Conservation (phyloP, 2,888 invertebrate genomes). For the Chaitophorus viminalis region DNA sequence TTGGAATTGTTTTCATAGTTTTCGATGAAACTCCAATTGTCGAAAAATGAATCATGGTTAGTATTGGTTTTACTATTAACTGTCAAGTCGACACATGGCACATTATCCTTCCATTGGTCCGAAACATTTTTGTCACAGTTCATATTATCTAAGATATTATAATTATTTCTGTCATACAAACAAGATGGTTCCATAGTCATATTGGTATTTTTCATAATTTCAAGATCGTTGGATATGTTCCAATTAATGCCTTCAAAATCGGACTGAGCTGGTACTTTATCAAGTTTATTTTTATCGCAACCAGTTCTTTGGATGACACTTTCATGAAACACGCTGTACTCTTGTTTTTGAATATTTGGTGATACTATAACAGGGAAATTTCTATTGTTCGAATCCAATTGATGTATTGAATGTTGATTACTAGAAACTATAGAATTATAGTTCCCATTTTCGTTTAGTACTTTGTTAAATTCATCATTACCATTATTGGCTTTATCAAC, state of each 20-base stretch:
- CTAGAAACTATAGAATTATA: constrained; percentile 17
- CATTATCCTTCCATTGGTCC: constrained; percentile 38
- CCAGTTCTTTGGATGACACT: constrained; percentile 57
- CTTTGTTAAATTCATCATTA: constrained; percentile 24
- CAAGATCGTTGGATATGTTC: constrained; percentile 46
- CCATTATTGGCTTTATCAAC: neutral
- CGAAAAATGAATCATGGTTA: constrained; percentile 50
- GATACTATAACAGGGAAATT: constrained; percentile 59
- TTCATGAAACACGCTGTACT: constrained; percentile 53
- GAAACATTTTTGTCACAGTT: constrained; percentile 25
- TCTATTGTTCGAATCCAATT: constrained; percentile 40
- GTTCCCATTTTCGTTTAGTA: neutral
- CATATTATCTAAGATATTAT: constrained; percentile 31
- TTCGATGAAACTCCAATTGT: constrained; percentile 53
- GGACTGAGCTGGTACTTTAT: constrained; percentile 26
- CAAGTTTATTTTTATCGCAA: constrained; percentile 46
- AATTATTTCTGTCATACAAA: constrained; percentile 43
- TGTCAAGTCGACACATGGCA: constrained; percentile 25
- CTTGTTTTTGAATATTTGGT: constrained; percentile 22
- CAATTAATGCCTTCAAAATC: constrained; percentile 56
- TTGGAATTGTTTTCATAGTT: constrained; percentile 23
- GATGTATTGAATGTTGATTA: constrained; percentile 27
- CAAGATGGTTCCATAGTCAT: constrained; percentile 25
- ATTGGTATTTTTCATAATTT: constrained; percentile 36
- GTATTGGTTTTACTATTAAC: constrained; percentile 21